Percentiles rank a stretch among this genome's conserved stretches.
Conservation (phyloP, 2,113 vertebrate genomes). For the Microcebus lehilahytsara region DNA sequence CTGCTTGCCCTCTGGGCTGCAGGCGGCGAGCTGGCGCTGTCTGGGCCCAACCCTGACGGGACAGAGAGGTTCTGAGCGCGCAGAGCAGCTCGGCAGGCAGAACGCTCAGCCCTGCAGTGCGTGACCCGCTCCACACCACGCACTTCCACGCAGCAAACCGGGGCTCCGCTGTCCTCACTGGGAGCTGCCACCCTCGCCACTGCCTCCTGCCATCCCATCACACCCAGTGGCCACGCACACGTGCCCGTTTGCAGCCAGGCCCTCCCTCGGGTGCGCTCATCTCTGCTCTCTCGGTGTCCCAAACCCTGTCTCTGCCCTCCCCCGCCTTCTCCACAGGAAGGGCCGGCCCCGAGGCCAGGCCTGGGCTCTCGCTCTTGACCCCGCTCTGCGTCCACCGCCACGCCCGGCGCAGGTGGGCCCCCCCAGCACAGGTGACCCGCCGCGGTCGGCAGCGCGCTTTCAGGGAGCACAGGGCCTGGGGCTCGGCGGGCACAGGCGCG, state of each 20-base stretch:
- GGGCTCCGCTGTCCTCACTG: fast-evolving
- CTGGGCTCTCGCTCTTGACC: not conserved
- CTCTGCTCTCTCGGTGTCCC: not conserved
- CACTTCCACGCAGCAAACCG: no score
- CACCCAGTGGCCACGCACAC: not conserved
- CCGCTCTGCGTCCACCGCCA: not conserved
- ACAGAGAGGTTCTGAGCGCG: not conserved
- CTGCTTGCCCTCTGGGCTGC: not conserved
- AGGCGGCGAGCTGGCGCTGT: fast-evolving
- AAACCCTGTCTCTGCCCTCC: not conserved
- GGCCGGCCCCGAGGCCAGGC: not conserved
- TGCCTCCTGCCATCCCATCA: not conserved
- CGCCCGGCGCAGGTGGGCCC: not conserved
- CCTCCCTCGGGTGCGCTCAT: not conserved
- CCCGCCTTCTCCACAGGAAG: not conserved
- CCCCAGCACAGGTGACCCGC: not conserved
- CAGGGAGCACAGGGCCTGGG: not conserved
- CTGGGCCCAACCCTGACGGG: no score
- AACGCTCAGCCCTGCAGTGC: no score
- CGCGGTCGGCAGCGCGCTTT: not conserved
- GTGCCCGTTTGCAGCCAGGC: not conserved
- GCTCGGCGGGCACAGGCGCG: not conserved
- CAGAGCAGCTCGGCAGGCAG: no score
- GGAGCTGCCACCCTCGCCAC: no score
- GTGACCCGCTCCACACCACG: no score